Percentiles rank a stretch among this genome's conserved stretches.
These are phyloP conservation scores for Porites lutea DNA, from an alignment of 64 coral and sea anemone genomes.

Conservation along the genomic window DNA sequence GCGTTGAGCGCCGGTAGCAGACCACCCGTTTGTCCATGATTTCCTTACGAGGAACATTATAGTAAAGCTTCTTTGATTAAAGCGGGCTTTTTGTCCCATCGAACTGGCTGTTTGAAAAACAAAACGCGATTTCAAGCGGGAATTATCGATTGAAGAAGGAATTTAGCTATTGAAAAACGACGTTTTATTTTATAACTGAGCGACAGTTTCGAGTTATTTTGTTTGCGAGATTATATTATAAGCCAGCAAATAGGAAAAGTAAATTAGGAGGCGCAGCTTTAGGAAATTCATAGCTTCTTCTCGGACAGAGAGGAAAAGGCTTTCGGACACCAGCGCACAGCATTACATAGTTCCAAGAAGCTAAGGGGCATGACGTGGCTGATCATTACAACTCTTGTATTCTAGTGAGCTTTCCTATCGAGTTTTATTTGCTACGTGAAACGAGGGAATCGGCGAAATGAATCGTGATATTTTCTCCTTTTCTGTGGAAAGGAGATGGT, in stretches of 20 bases:
- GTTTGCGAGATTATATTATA: constrained; percentile 20
- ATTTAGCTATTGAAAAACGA: not conserved
- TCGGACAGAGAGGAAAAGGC: not conserved
- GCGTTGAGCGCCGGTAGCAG: constrained; percentile 18
- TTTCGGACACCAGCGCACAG: not conserved
- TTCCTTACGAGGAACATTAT: constrained; percentile 41
- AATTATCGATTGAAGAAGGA: not conserved
- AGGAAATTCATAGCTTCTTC: not conserved
- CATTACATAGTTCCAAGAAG: constrained; percentile 25
- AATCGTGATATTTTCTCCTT: not conserved
- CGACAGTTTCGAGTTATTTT: constrained; percentile 5
- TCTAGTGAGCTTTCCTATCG: no score
- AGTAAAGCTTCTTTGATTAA: constrained; percentile 35
- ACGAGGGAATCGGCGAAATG: not conserved
- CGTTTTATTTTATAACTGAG: not conserved
- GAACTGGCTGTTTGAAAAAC: constrained; percentile 13
- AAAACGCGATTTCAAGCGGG: not conserved
- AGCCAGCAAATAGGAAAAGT: constrained; percentile 10
- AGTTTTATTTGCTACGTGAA: not conserved
- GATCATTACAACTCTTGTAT: not conserved
- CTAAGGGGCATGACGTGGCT: constrained; percentile 1
- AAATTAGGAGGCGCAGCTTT: constrained; percentile 43
- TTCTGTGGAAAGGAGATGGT: not conserved
- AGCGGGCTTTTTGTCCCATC: constrained; percentile 13
- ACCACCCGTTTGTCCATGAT: constrained; percentile 45